These are phyloP conservation scores for Hybognathus amarus DNA, from an alignment of 2,797 vertebrate species.

Conservation along the genomic window DNA sequence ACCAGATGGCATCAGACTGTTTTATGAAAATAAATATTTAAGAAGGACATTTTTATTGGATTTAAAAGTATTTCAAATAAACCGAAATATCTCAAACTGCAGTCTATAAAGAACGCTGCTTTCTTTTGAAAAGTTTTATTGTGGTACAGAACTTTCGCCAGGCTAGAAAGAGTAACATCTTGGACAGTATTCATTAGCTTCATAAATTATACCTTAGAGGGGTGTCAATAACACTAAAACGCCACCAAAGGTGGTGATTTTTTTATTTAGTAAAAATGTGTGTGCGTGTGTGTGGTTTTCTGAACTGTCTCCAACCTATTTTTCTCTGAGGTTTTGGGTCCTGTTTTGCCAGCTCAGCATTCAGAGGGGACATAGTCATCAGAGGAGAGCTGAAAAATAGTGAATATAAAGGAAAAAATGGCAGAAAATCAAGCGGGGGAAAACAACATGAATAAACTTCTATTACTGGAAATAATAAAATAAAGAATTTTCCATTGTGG, in stretches of 20 bases:
- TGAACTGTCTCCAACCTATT: slow-evolving; percentile 70
- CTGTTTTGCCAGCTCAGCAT: slow-evolving; percentile 70
- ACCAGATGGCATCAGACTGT: background rate
- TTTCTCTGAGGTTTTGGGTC: slow-evolving; percentile 67
- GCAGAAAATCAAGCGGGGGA: slow-evolving; percentile 39
- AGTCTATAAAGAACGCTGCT: background rate
- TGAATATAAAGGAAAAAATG: slow-evolving; percentile 25
- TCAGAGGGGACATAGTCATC: slow-evolving; percentile 79
- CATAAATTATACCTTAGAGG: slow-evolving; percentile 9
- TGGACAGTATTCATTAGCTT: background rate
- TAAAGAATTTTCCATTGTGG: slow-evolving; percentile 71
- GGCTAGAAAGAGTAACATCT: background rate
- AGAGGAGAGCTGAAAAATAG: slow-evolving; percentile 74
- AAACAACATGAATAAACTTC: slow-evolving; percentile 34
- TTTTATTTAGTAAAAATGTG: slow-evolving; percentile 16
- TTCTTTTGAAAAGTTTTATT: slow-evolving; percentile 19
- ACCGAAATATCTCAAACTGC: background rate
- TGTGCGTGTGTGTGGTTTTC: slow-evolving; percentile 44
- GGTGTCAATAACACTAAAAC: background rate
- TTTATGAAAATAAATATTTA: background rate
- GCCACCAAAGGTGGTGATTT: slow-evolving; percentile 4
- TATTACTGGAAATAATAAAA: slow-evolving; percentile 69
- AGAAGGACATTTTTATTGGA: slow-evolving; percentile 9
- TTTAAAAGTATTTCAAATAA: slow-evolving; percentile 3
- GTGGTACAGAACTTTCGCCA: background rate